phyloP scores from a whole-genome alignment of 2,113 vertebrate genomes.

The crab-eating macaque (Macaca fascicularis) region DNA sequence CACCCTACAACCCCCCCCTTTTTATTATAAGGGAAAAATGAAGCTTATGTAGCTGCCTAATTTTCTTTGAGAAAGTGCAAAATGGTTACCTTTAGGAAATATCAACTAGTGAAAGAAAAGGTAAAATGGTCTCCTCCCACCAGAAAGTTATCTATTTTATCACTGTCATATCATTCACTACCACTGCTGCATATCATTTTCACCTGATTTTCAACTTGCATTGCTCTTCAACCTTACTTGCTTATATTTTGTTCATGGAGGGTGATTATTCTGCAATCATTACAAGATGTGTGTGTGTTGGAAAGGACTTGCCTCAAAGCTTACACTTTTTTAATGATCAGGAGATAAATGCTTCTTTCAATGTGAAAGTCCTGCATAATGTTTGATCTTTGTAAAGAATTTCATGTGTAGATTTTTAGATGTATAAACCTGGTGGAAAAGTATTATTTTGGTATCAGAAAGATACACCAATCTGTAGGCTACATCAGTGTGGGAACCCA shows the following conservation, averaged over 20 bases:
- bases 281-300: neutral
- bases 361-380: neutral
- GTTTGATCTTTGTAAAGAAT: neutral
- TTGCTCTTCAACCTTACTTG: neutral
- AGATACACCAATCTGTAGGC: neutral
- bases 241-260: neutral
- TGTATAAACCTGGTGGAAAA: neutral
- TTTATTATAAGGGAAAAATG: neutral
- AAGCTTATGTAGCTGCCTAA: neutral
- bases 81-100: neutral
- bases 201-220: neutral
- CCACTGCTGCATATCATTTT: neutral
- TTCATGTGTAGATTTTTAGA: neutral
- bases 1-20: neutral
- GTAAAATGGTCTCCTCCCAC: neutral
- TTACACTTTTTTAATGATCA: neutral
- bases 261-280: neutral
- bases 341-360: neutral
- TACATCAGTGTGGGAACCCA: neutral
- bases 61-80: neutral
- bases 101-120: neutral
- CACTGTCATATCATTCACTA: neutral
- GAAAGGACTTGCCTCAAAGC: constrained; percentile 7
- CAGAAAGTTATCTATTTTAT: neutral
- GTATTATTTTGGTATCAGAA: neutral